Evolutionary conservation across 2,888 invertebrate genomes (phyloP).

Genomic region (Troglohyphantes excavatus): DNA sequence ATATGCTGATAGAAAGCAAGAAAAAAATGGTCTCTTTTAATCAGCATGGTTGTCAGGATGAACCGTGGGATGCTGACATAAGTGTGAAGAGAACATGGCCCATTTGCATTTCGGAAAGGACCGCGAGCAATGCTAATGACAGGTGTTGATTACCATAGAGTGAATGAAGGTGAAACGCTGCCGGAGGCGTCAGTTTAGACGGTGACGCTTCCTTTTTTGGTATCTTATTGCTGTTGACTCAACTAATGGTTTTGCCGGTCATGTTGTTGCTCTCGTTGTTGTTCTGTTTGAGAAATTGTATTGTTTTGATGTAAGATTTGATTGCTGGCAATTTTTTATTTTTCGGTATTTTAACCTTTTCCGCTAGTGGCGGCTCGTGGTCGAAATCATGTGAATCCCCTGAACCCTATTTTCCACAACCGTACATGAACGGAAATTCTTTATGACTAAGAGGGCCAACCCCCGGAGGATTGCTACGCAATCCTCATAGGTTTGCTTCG

Average conservation of each 20-base stretch:
- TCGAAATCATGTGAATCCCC: too few species aligned
- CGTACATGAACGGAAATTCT: too few species aligned
- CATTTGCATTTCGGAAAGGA: background rate
- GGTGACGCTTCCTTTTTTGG: background rate
- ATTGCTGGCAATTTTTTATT: too few species aligned
- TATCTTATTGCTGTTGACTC: background rate
- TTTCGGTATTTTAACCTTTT: too few species aligned
- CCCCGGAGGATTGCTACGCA: too few species aligned
- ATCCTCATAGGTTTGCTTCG: too few species aligned
- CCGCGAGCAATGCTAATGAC: conserved; percentile 6
- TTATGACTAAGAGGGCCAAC: too few species aligned
- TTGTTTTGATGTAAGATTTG: too few species aligned
- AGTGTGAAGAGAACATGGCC: background rate
- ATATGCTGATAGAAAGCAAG: too few species aligned
- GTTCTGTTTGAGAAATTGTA: conserved; percentile 7
- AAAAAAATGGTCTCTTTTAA: too few species aligned
- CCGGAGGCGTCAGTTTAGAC: conserved; percentile 28
- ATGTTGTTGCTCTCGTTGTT: background rate
- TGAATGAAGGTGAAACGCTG: conserved; percentile 12
- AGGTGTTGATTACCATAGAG: conserved; percentile 35
- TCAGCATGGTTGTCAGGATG: background rate
- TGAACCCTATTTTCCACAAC: too few species aligned
- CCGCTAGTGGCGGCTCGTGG: too few species aligned
- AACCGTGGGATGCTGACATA: background rate
- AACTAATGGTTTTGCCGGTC: background rate